These are phyloP conservation scores for Parnassius orleans DNA, from an alignment of 2,888 invertebrate genomes.

Conservation along the genomic window DNA sequence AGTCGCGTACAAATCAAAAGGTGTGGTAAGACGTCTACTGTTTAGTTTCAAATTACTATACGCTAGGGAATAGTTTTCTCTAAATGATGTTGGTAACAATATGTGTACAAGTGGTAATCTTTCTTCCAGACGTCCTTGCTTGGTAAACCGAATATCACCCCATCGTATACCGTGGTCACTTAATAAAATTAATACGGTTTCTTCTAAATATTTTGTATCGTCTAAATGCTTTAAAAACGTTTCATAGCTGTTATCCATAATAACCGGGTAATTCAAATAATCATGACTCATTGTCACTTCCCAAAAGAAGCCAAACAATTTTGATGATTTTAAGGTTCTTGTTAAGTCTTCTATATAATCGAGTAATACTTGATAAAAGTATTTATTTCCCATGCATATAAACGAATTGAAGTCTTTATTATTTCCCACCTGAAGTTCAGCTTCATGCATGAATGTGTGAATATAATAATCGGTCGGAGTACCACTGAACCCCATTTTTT, in stretches of 20 bases:
- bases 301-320: slow-evolving; percentile 93
- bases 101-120: slow-evolving; percentile 90
- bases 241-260: slow-evolving; percentile 85
- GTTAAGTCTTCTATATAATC: slow-evolving; percentile 86
- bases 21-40: slow-evolving; percentile 86
- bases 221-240: slow-evolving; percentile 80
- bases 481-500: slow-evolving; percentile 87
- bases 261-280: slow-evolving; percentile 87
- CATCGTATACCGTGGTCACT: slow-evolving; percentile 96
- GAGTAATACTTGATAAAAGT: slow-evolving; percentile 86
- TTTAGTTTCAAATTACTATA: slow-evolving; percentile 84
- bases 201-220: slow-evolving; percentile 78
- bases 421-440: slow-evolving; percentile 85
- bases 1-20: slow-evolving; percentile 92
- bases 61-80: slow-evolving; percentile 80
- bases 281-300: slow-evolving; percentile 92
- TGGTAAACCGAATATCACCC: slow-evolving; percentile 90
- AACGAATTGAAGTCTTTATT: slow-evolving; percentile 83
- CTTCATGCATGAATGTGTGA: slow-evolving; percentile 86
- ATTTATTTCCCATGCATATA: slow-evolving; percentile 85
- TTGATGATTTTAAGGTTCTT: slow-evolving; percentile 76
- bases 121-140: slow-evolving; percentile 93
- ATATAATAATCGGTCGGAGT: slow-evolving; percentile 93
- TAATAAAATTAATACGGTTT: slow-evolving; percentile 86
- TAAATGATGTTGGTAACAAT: slow-evolving; percentile 87